Percentiles rank a stretch among this genome's conserved stretches.
phyloP scores from a whole-genome alignment of 2,888 invertebrate genomes.

The Nomada flava region DNA sequence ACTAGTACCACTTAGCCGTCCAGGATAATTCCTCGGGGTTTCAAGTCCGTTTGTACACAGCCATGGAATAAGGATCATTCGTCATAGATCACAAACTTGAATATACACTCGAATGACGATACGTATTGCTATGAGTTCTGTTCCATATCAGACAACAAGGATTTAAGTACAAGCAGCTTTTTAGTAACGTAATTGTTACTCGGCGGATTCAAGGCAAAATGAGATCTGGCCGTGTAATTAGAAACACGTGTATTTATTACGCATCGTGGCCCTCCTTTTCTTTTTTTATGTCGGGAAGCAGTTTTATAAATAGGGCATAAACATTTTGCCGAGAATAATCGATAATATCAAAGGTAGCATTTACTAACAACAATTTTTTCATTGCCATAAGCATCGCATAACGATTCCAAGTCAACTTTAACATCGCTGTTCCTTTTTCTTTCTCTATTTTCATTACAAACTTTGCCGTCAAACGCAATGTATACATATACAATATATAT shows the following conservation, averaged over 20 bases:
- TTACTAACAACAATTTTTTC: constrained; percentile 45
- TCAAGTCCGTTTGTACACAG: constrained; percentile 74
- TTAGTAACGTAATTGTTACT: constrained; percentile 17
- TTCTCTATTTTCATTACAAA: constrained; percentile 37
- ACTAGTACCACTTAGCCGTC: constrained; percentile 59
- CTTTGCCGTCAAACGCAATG: constrained; percentile 50
- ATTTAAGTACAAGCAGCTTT: constrained; percentile 18
- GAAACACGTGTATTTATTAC: constrained; percentile 24
- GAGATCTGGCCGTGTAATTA: constrained; percentile 37
- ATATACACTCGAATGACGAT: constrained; percentile 48
- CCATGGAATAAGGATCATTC: constrained; percentile 67
- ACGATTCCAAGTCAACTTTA: constrained; percentile 61
- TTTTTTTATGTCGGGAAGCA: constrained; percentile 34
- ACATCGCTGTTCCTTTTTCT: constrained; percentile 38
- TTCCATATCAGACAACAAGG: constrained; percentile 48
- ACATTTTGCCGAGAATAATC: constrained; percentile 57
- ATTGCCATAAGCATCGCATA: constrained; percentile 53
- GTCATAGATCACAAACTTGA: constrained; percentile 48
- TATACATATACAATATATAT: constrained; percentile 62
- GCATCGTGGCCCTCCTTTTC: constrained; percentile 4
- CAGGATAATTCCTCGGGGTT: constrained; percentile 60
- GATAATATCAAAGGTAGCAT: constrained; percentile 45
- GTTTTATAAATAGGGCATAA: constrained; percentile 27
- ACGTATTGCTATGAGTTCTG: constrained; percentile 49
- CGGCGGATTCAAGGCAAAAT: constrained; percentile 49